Evolutionary conservation across 2,888 invertebrate species (phyloP), one percentile per base, ranked within the genome.

Genomic region (Dusona sp.): DNA sequence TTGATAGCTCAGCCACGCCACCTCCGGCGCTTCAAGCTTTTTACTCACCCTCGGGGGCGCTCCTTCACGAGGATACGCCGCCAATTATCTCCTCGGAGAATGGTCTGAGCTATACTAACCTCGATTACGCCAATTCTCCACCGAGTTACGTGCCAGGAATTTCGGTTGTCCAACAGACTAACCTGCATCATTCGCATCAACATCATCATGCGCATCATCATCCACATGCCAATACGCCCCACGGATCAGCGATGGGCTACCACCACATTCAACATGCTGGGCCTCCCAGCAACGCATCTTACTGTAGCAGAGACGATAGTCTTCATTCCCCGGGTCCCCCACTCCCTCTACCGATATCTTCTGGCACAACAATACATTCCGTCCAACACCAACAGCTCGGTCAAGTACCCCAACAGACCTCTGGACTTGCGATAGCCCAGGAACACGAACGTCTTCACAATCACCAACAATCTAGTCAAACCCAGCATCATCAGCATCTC

Each of bases 101-200:
- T 64, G 98, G 98, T 0, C 95, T 98, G 84, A 98, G 98, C 94
- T 98, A 98, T 94, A 98, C 98, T 0, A 98, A 98, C 93, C 94
- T 98, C 90, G 98, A 98, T 94, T 98, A 98, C 91, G 96, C 96
- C 4, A 94, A 94, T 78, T 93, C 95, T 92, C 86, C 93, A 42
- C 89, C 91, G 87, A 79, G 90, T 70, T 86, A 86, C 57, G 80
- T 74, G 9, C 77, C 86, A n/a, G 86, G 83, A 19, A 74, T 84
- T 36, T 67, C 83, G 42, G 79, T 33, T 29, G 95, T 96, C 87
- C 94, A 95, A 8, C 91, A 92, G 25, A 70, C 83, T 89, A 19
- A 81, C 89, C 67, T 93, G 91, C 89, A 96, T 84, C 94, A 95
- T 87, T 95, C 95, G 0, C 95, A 95, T 61, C 89, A 89, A 45